These are phyloP conservation scores for Nannobrachium achirus DNA, from an alignment of 2,113 vertebrate genomes.

Conservation along the genomic window DNA sequence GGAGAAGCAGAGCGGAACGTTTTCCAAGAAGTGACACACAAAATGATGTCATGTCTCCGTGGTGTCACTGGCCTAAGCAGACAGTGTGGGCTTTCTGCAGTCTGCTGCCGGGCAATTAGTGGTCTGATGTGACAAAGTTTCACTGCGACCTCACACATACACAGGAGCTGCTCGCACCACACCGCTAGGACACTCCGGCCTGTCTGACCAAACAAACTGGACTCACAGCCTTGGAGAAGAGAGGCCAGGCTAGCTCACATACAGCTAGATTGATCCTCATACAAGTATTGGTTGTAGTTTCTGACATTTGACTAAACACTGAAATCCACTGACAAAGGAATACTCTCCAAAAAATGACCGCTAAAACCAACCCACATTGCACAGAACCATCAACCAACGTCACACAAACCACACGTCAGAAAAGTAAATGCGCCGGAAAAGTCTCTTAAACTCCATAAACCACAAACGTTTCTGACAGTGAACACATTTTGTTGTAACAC, in stretches of 20 bases:
- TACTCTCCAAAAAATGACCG: no score
- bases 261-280: no score
- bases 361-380: no score
- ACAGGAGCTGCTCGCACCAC: constrained; percentile 73
- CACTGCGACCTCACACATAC: constrained; percentile 71
- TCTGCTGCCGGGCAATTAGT: constrained; percentile 75
- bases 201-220: constrained; percentile 68
- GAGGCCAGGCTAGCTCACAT: no score
- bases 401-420: background rate
- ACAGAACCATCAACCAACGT: background rate
- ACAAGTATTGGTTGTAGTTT: no score
- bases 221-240: background rate
- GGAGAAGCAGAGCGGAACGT: background rate
- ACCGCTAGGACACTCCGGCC: constrained; percentile 66
- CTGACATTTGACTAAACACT: no score
- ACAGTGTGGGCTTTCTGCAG: constrained; percentile 54
- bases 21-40: constrained; percentile 54
- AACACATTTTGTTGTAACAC: constrained; percentile 46
- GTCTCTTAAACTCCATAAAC: constrained; percentile 17
- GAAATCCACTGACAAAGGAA: no score
- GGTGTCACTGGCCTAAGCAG: constrained; percentile 43
- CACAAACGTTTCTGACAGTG: constrained; percentile 30
- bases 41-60: constrained; percentile 63
- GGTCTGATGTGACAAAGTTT: constrained; percentile 67
- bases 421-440: constrained; percentile 29